These are phyloP conservation scores for Syrmaticus mikado DNA, from an alignment of 2,113 vertebrate genomes.

Conservation along the genomic window DNA sequence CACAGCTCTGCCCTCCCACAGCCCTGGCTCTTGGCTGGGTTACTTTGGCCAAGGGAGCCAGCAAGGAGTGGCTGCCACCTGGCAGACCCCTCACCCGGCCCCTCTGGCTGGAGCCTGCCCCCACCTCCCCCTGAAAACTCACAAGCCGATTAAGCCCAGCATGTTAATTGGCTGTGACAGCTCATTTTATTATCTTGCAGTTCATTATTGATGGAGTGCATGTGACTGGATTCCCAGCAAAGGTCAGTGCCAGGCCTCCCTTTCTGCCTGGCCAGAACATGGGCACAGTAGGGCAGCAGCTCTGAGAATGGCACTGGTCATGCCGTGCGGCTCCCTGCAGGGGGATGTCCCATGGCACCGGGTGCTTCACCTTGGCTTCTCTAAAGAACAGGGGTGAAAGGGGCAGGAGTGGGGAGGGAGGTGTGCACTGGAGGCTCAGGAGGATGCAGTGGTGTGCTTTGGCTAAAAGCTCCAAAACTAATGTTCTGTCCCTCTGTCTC, in stretches of 20 bases:
- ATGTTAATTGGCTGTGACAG: constrained; percentile 60
- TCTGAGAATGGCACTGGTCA: neutral
- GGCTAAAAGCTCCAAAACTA: neutral
- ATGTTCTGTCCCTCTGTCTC: neutral
- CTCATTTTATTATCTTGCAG: constrained; percentile 25
- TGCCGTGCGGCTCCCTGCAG: neutral
- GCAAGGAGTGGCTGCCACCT: neutral
- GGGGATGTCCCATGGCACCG: neutral
- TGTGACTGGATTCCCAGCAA: neutral
- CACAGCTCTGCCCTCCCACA: no score
- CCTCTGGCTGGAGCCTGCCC: neutral
- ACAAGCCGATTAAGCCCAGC: neutral
- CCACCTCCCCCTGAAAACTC: neutral
- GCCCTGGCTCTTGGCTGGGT: neutral
- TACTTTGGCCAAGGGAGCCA: neutral
- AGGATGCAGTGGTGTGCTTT: neutral
- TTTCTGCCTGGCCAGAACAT: neutral
- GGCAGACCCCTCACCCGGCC: neutral
- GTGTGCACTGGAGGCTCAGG: neutral
- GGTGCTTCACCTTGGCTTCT: neutral
- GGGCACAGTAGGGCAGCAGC: neutral
- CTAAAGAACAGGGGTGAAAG: neutral
- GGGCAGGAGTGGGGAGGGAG: neutral
- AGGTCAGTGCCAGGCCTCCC: constrained; percentile 8
- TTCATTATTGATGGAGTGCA: neutral